Evolutionary conservation across 2,888 invertebrate genomes (phyloP).

Genomic region (Bugulina stolonifera): DNA sequence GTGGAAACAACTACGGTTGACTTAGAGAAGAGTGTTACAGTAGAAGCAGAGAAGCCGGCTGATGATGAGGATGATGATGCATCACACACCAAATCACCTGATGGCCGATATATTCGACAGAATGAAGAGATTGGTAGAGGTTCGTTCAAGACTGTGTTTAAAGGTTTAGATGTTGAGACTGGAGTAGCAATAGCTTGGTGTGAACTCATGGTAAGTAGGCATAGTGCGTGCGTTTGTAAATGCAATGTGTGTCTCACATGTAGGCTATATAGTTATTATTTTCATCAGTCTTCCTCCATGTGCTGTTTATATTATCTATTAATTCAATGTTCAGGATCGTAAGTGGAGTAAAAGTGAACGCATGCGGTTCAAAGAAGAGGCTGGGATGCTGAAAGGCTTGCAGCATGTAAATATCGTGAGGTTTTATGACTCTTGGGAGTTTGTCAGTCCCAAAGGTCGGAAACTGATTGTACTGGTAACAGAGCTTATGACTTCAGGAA

Average conservation of each 20-base stretch:
- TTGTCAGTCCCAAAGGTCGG: conserved; percentile 74
- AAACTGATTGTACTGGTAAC: conserved; percentile 98
- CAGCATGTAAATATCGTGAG: conserved; percentile 66
- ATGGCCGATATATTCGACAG: conserved; percentile 65
- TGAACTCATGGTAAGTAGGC: conserved; percentile 75
- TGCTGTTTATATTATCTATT: too few relatives aligned
- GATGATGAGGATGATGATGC: conserved; percentile 78
- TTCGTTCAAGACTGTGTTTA: conserved; percentile 93
- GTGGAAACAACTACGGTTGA: not conserved
- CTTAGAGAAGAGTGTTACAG: not conserved
- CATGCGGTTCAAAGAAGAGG: conserved; percentile 64
- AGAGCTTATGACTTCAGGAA: conserved; percentile 98
- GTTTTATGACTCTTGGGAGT: conserved; percentile 96
- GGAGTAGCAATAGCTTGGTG: conserved; percentile 98
- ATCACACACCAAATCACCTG: conserved; percentile 64
- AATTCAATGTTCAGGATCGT: conserved; percentile 69
- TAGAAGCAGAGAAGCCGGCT: not conserved
- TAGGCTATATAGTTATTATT: too few relatives aligned
- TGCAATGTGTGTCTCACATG: too few relatives aligned
- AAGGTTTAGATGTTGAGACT: conserved; percentile 90
- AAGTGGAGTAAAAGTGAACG: conserved; percentile 91
- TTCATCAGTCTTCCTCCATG: too few relatives aligned
- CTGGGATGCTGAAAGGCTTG: conserved; percentile 96
- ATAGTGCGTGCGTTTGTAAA: too few relatives aligned
- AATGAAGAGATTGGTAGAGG: conserved; percentile 75